A percentile compares a stretch with the other conserved stretches of the same genome.
phyloP scores from a whole-genome alignment of 2,113 vertebrate genomes.

The Perccottus glenii region DNA sequence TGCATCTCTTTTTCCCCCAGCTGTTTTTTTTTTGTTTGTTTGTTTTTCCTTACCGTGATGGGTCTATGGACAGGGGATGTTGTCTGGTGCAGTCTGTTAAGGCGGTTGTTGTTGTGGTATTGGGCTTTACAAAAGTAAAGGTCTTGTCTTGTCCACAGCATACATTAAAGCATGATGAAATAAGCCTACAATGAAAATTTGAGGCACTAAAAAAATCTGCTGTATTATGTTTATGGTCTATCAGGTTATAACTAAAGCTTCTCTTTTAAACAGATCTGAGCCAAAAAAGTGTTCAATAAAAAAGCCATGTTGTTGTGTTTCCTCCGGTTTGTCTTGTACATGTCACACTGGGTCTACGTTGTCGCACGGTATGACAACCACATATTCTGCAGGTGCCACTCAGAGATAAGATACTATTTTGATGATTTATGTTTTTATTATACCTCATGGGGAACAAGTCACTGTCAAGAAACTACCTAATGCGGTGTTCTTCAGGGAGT shows the following conservation, averaged over 20 bases:
- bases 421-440: constrained; percentile 27
- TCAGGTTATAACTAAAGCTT: not conserved
- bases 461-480: constrained; percentile 28
- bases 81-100: too few species aligned
- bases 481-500: constrained; percentile 13
- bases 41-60: too few species aligned
- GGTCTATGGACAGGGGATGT: too few species aligned
- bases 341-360: not conserved
- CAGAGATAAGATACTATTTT: constrained; percentile 12
- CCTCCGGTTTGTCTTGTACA: not conserved
- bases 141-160: too few species aligned
- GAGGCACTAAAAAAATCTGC: too few species aligned
- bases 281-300: not conserved
- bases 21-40: too few species aligned
- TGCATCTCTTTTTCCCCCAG: too few species aligned
- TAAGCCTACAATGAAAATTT: too few species aligned
- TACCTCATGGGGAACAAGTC: constrained; percentile 18
- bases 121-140: too few species aligned
- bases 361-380: constrained; percentile 3
- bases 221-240: not conserved
- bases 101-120: too few species aligned
- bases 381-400: constrained; percentile 6
- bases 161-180: too few species aligned
- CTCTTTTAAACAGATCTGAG: not conserved
- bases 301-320: not conserved